Conservation (phyloP, 1,140 invertebrate species). For the Phthorimaea operculella region DNA sequence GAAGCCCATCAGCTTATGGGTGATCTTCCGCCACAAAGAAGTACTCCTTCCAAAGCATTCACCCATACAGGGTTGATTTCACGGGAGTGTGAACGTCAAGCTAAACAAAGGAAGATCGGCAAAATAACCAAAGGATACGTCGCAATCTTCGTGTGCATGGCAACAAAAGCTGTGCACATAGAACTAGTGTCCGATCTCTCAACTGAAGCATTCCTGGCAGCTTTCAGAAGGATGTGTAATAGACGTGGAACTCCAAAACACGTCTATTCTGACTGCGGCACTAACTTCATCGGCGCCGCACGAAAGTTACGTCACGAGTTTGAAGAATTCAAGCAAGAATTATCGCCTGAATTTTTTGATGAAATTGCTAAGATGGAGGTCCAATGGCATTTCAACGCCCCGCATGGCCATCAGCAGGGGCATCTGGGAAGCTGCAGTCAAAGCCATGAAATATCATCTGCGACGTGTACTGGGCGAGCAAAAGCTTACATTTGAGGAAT, state of each 20-base stretch:
- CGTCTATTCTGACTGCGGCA: neutral
- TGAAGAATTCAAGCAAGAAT: neutral
- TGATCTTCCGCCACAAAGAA: neutral
- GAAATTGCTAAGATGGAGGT: neutral
- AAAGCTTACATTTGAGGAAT: slow-evolving; percentile 3
- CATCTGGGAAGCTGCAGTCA: neutral
- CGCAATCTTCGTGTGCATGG: neutral
- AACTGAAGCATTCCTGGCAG: neutral
- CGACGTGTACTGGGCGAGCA: neutral
- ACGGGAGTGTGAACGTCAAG: neutral
- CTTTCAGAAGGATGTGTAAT: neutral
- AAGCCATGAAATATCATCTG: neutral
- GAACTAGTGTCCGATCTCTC: neutral
- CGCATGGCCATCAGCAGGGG: neutral
- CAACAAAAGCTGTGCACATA: slow-evolving; percentile 1
- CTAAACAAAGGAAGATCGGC: neutral
- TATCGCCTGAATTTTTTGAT: slow-evolving; percentile 8
- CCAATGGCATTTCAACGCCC: slow-evolving; percentile 6
- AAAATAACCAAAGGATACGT: neutral
- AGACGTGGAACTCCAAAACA: neutral
- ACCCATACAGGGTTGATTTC: neutral
- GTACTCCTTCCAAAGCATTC: neutral
- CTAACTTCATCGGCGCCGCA: slow-evolving; percentile 2
- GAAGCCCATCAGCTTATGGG: neutral
- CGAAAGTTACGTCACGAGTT: slow-evolving; percentile 4